phyloP scores from a whole-genome alignment of 2,113 vertebrate genomes.

The Hyla sarda region DNA sequence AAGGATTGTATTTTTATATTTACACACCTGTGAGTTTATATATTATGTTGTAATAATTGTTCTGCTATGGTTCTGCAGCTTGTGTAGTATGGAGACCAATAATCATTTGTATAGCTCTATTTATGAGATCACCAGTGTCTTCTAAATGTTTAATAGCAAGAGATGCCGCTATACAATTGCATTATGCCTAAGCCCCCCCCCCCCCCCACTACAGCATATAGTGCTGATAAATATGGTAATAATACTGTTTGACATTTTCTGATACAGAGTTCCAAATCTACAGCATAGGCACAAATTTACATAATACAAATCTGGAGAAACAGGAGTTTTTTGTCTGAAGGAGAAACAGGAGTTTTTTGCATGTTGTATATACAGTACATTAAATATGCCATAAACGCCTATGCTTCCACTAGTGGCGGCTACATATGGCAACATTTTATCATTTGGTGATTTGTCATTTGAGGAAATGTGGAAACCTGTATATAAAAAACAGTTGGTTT shows the following conservation, averaged over 20 bases:
- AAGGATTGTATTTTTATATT: neutral
- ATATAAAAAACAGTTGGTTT: too few relatives aligned
- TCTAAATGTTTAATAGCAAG: neutral
- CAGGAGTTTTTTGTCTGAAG: neutral
- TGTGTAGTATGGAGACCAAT: neutral
- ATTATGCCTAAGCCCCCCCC: too few relatives aligned
- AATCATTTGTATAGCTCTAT: neutral
- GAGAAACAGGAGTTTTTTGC: neutral
- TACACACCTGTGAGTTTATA: neutral
- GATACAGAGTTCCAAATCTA: neutral
- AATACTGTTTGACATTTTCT: neutral
- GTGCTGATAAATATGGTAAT: neutral
- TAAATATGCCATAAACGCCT: too few relatives aligned
- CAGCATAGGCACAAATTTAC: neutral
- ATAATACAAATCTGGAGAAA: neutral
- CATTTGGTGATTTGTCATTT: too few relatives aligned
- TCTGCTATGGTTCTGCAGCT: neutral
- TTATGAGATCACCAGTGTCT: neutral
- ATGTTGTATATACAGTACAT: neutral
- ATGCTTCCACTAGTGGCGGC: too few relatives aligned
- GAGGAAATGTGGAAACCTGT: too few relatives aligned
- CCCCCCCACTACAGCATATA: too few relatives aligned
- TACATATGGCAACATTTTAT: too few relatives aligned
- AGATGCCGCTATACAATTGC: too few relatives aligned
- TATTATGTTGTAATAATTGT: neutral